Conservation (phyloP, 1,140 invertebrate genomes). For the Eurosta solidaginis region DNA sequence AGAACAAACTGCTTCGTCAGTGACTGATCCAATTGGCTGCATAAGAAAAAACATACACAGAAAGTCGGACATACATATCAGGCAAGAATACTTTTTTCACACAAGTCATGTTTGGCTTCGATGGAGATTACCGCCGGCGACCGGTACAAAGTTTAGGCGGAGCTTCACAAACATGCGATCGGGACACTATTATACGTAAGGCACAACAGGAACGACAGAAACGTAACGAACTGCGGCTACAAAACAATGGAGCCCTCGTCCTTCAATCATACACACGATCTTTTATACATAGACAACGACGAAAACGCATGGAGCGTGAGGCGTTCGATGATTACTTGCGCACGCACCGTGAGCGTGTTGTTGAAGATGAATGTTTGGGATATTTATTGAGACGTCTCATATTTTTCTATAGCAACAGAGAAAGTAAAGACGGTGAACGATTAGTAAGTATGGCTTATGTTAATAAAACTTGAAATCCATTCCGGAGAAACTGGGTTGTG, state of each 20-base stretch:
- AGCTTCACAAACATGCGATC: slow-evolving; percentile 72
- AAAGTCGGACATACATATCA: not conserved
- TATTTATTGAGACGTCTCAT: slow-evolving; percentile 68
- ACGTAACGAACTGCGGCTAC: slow-evolving; percentile 71
- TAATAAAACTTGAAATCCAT: too few species aligned
- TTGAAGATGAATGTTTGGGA: slow-evolving; percentile 63
- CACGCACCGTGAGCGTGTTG: slow-evolving; percentile 58
- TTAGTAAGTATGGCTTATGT: slow-evolving; percentile 66
- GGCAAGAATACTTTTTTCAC: not conserved
- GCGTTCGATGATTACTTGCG: slow-evolving; percentile 71
- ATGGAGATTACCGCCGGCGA: slow-evolving; percentile 85
- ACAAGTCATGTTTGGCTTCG: slow-evolving; percentile 77
- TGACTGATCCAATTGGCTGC: too few species aligned
- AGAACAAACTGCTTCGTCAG: too few species aligned
- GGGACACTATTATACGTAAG: slow-evolving; percentile 71
- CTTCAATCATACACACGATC: slow-evolving; percentile 75
- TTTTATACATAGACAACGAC: slow-evolving; percentile 70
- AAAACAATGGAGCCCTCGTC: slow-evolving; percentile 71
- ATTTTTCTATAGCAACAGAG: slow-evolving; percentile 74
- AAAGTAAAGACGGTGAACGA: slow-evolving; percentile 70
- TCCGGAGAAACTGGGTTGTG: too few species aligned
- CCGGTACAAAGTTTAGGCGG: slow-evolving; percentile 91
- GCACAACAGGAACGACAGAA: slow-evolving; percentile 84
- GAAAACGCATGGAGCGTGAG: slow-evolving; percentile 68
- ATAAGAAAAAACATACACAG: not conserved